These are phyloP conservation scores for Torymus texanus DNA, from an alignment of 2,888 invertebrate genomes.

Conservation along the genomic window DNA sequence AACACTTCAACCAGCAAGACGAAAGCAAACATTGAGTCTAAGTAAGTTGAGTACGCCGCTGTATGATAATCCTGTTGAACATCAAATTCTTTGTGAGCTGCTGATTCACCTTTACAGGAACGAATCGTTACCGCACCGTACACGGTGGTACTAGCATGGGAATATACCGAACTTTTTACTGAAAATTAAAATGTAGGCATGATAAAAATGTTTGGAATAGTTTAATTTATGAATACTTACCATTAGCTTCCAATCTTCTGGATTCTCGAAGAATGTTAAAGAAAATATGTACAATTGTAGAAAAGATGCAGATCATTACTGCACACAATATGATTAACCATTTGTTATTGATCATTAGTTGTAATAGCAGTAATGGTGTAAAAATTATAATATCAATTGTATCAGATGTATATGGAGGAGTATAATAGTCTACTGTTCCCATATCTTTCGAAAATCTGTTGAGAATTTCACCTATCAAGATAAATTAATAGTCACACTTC, in stretches of 20 bases:
- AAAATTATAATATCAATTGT: conserved; percentile 81
- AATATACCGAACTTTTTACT: conserved; percentile 90
- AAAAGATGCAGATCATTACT: conserved; percentile 70
- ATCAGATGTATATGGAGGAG: conserved; percentile 72
- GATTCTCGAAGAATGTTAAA: too few species aligned
- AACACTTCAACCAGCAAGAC: conserved; percentile 79
- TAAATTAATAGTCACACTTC: not conserved
- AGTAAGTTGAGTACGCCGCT: conserved; percentile 80
- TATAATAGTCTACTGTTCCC: conserved; percentile 80
- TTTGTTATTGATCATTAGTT: conserved; percentile 84
- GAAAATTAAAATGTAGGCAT: conserved; percentile 76
- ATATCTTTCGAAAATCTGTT: conserved; percentile 92
- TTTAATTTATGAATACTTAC: conserved; percentile 65
- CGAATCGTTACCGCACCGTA: conserved; percentile 92
- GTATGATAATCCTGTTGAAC: conserved; percentile 83
- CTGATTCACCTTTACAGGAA: conserved; percentile 83
- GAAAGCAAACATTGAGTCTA: conserved; percentile 80
- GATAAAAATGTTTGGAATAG: too few species aligned
- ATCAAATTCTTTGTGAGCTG: conserved; percentile 86
- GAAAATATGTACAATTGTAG: conserved; percentile 74
- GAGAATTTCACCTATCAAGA: conserved; percentile 74
- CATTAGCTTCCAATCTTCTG: conserved; percentile 79
- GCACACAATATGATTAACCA: conserved; percentile 79
- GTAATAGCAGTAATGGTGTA: conserved; percentile 81
- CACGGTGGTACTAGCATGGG: conserved; percentile 90